These are phyloP conservation scores for Leptoteleia sp. DNA, from an alignment of 1,140 invertebrate genomes.

Conservation along the genomic window DNA sequence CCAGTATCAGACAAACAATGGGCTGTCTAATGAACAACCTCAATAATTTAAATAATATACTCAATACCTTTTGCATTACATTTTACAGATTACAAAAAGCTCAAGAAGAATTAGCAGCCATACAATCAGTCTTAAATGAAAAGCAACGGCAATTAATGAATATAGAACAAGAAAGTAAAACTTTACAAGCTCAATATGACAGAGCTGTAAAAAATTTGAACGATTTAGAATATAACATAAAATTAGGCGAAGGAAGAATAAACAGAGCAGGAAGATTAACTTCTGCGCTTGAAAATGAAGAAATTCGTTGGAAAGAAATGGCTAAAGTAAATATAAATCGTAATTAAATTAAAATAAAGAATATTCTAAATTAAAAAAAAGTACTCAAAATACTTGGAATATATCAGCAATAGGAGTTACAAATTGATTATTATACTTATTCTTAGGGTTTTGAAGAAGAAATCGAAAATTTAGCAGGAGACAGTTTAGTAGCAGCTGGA, in stretches of 20 bases:
- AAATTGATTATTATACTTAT: background rate
- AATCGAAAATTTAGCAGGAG: conserved; percentile 87
- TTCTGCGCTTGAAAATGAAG: conserved; percentile 91
- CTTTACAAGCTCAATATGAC: conserved; percentile 86
- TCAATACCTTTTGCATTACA: too few species aligned
- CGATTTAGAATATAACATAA: conserved; percentile 84
- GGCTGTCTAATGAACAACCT: too few species aligned
- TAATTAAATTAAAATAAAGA: conserved; percentile 10
- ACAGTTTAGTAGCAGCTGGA: conserved; percentile 91
- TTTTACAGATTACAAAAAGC: conserved; percentile 85
- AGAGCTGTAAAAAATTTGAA: conserved; percentile 83
- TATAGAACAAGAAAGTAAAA: conserved; percentile 86
- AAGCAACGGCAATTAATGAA: conserved; percentile 90
- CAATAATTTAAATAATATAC: too few species aligned
- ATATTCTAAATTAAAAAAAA: background rate
- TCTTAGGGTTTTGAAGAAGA: conserved; percentile 78
- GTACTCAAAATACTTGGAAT: too few species aligned
- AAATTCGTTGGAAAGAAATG: conserved; percentile 89
- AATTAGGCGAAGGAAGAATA: conserved; percentile 88
- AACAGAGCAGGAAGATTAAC: conserved; percentile 91
- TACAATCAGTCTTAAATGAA: conserved; percentile 88
- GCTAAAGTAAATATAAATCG: conserved; percentile 44
- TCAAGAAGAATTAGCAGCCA: conserved; percentile 86
- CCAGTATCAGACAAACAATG: too few species aligned
- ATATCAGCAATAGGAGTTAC: too few species aligned